Base-by-base conservation (phyloP, 2,888 invertebrate genomes). In the Heteropelma amictum region DNA sequence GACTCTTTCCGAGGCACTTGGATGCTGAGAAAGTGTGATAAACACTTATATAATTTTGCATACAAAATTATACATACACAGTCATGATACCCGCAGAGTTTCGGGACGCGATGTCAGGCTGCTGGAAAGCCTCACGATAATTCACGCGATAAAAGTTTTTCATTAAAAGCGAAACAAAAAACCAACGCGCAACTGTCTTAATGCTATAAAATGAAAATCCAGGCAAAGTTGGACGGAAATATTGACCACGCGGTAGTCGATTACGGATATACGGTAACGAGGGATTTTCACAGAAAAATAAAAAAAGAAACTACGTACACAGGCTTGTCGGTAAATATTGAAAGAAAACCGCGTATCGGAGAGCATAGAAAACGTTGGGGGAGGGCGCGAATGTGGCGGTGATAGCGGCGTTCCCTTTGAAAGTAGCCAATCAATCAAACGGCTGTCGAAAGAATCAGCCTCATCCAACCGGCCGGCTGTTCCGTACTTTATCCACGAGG, bases 371-470 rank as follows among this genome's bases (percentile, higher is more conserved):
- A 76, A 78, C 77, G 77, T 79, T 80, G 77, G 72, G n/a, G n/a
- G 68, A 76, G 40, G 53, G 72, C 65, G 45, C 51, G 75, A 71
- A 61, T 70, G 47, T 10, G 58, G 77, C 77, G 79, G 63, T 78
- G 85, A 83, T 83, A 84, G 84, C 84, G 84, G 85, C 73, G 58
- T n/a, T n/a, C 75, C 64, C 81, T 84, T 84, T 84, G 83, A 83
- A 77, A 68, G 49, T 70, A 71, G 61, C 80, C 78, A 75, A 84
- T 85, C 85, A 81, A 83, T 85, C 84, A 85, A 77, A 71, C 65
- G 75, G 78, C 81, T 84, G 84, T 84, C 84, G 79, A 56, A 71
- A 49, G 53, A 64, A 38, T 51, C 70, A 67, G 45, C 63, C 38
- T 49, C 49, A 67, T 35, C 60, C 72, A 53, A 78, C 68, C n/a